A percentile compares a stretch with the other conserved stretches of the same genome.
Evolutionary conservation across 2,113 vertebrate genomes (phyloP).

Genomic region (Oryzias celebensis): DNA sequence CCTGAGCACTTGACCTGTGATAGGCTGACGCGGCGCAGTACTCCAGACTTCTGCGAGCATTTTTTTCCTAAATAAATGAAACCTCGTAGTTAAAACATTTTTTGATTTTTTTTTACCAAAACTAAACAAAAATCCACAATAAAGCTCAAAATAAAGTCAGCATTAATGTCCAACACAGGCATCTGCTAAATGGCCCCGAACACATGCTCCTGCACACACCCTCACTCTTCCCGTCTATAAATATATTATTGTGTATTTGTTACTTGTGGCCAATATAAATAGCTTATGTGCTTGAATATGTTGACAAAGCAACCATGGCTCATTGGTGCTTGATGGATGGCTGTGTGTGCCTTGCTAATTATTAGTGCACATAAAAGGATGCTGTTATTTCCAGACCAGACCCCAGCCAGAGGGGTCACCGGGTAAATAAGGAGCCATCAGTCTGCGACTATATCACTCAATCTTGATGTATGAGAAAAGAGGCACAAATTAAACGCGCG

Average conservation of each 20-base stretch:
- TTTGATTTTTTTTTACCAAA: neutral
- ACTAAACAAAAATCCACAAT: neutral
- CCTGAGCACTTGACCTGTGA: constrained; percentile 64
- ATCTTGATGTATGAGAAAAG: constrained; percentile 82
- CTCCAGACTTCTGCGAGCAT: constrained; percentile 21
- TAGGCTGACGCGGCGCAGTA: constrained; percentile 19
- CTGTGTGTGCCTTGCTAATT: constrained; percentile 75
- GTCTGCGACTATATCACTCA: constrained; percentile 77
- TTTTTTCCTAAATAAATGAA: neutral
- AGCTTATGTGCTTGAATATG: constrained; percentile 69
- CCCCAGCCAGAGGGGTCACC: constrained; percentile 70
- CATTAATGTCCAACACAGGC: constrained; percentile 15
- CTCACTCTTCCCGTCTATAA: constrained; percentile 20
- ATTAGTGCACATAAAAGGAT: constrained; percentile 81
- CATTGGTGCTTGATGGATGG: constrained; percentile 77
- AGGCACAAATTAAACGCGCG: constrained; percentile 78
- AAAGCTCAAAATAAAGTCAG: constrained; percentile 15
- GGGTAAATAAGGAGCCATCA: constrained; percentile 75
- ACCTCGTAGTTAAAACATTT: constrained; percentile 1
- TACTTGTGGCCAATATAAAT: constrained; percentile 72
- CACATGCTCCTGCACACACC: constrained; percentile 10
- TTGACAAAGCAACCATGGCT: constrained; percentile 74
- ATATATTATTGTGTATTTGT: constrained; percentile 58
- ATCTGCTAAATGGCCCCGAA: constrained; percentile 1
- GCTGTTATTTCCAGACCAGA: constrained; percentile 75